Evolutionary conservation across 2,113 vertebrate species (phyloP).

Genomic region (Parus major): DNA sequence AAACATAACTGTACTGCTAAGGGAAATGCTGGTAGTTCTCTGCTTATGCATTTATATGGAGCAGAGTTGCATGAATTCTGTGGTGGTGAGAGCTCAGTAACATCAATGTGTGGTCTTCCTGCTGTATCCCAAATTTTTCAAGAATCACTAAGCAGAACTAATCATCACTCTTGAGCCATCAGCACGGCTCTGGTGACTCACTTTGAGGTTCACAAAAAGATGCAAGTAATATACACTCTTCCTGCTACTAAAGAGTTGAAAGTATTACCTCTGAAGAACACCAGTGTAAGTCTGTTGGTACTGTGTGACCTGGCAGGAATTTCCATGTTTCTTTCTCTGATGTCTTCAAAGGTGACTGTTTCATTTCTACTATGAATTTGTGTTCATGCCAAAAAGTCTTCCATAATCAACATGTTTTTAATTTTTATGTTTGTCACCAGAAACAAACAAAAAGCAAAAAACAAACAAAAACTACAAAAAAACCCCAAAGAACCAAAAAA

Average conservation of each 20-base stretch:
- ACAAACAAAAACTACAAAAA: too few species aligned
- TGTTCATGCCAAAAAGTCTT: not conserved
- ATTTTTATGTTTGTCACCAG: not conserved
- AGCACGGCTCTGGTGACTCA: not conserved
- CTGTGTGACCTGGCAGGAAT: not conserved
- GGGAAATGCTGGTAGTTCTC: not conserved
- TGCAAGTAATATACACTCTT: not conserved
- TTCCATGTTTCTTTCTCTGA: not conserved
- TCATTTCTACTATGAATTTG: not conserved
- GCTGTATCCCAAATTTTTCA: not conserved
- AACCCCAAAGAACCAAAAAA: not conserved
- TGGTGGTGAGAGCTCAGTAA: not conserved
- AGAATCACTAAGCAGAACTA: not conserved
- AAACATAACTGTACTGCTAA: not conserved
- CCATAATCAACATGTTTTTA: not conserved
- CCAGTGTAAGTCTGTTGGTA: not conserved
- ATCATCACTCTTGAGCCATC: not conserved
- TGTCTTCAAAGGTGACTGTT: not conserved
- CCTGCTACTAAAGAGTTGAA: not conserved
- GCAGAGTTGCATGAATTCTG: not conserved
- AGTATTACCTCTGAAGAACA: not conserved
- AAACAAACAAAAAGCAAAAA: not conserved
- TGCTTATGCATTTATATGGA: not conserved
- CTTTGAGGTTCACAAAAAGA: not conserved
- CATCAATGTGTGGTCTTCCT: not conserved